A percentile compares a stretch with the other conserved stretches of the same genome.
Conservation (phyloP, 2,113 vertebrate genomes). For the Phalacrocorax carbo region DNA sequence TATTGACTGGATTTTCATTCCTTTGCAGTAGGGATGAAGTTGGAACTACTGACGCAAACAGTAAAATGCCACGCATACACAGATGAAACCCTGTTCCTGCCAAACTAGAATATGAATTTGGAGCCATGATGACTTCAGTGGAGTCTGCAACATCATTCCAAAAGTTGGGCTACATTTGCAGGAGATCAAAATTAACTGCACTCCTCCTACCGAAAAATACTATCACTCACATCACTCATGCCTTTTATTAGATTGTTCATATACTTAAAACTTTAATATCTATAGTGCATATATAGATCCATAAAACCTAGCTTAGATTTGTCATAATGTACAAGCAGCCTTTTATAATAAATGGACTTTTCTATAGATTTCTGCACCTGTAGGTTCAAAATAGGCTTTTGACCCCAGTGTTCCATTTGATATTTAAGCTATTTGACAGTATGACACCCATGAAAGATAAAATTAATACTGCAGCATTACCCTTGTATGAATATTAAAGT, state of each 20-base stretch:
- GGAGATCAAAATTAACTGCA: background rate
- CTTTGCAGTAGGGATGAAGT: background rate
- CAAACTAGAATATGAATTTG: fast-evolving
- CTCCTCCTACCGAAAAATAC: background rate
- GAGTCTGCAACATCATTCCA: background rate
- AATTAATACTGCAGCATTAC: background rate
- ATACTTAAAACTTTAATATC: background rate
- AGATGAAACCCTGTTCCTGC: background rate
- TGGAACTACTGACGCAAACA: background rate
- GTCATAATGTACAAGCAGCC: background rate
- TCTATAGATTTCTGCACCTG: background rate
- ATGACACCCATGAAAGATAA: background rate
- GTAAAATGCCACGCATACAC: fast-evolving
- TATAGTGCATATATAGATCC: too few species aligned
- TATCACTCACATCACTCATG: background rate
- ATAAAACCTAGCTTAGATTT: background rate
- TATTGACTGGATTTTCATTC: background rate
- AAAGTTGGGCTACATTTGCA: background rate
- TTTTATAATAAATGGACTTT: background rate
- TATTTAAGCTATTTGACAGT: background rate
- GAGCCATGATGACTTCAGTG: background rate
- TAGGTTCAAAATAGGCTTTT: background rate
- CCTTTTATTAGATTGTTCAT: background rate
- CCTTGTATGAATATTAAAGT: background rate
- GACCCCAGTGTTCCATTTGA: background rate